Base-by-base conservation (phyloP, 35 echinoderm and acorn worm species). In the Holothuria glaberrima region DNA sequence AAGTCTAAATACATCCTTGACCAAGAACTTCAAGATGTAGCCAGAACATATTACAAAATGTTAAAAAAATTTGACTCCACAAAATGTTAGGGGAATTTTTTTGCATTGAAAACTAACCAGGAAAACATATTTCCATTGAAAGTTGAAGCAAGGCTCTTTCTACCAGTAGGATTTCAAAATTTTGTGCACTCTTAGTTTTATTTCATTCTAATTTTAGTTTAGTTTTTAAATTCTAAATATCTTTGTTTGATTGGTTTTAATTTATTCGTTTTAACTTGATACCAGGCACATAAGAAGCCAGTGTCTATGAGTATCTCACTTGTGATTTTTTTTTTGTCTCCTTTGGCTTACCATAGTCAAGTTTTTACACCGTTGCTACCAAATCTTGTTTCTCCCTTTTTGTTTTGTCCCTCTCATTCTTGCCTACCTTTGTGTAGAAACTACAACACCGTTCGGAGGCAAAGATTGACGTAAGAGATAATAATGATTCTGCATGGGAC, bases 381-480 rank as follows among this genome's bases (percentile, higher is more conserved):
- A 38, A 36, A 60, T 84, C 16, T 54, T 54, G 50, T 54, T 54
- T 54, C 13, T 54, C 50, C 80, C 80, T 84, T 61, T 28, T 84
- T 62, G 56, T 61, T 84, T 84, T 84, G 56, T 61, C 79, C 79
- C 80, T 46, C 54, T 38, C 34, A 14, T n/a, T 59, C 80, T 84
- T 31, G 54, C 80, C 52, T 38, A 61, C 80, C 9, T 30, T 61
- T 63, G 54, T 84, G 80, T 63, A 84, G 80, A 63, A 61, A 12
- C 58, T 84, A 57, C 80, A 33, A 63, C 80, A 84, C 41, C 80
- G 80, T 22, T 84, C 80, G 80, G 80, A 84, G 80, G 80, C 80
- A 48, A 48, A 61, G 80, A 84, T 84, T 63, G 80, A 84, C 56
- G 80, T 84, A 84, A 84, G 80, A 59, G 80, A 84, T 63, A 63